Evolutionary conservation across 2,113 vertebrate species (phyloP).

Genomic region (Pampusana beccarii): DNA sequence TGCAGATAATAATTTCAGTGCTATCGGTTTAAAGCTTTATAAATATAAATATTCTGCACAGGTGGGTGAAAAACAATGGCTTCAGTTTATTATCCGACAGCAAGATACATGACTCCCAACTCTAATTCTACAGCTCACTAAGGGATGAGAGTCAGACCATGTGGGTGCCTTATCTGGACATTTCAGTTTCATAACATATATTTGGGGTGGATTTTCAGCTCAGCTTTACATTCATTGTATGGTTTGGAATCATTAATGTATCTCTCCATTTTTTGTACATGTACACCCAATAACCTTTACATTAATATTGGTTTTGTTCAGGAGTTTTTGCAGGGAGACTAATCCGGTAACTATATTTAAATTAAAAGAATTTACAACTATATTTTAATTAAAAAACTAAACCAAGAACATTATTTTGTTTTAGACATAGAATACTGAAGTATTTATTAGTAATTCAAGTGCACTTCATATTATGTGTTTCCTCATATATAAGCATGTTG

Average conservation of each 20-base stretch:
- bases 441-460: constrained; percentile 6
- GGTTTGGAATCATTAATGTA: neutral
- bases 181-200: neutral
- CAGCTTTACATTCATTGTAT: neutral
- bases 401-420: neutral
- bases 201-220: neutral
- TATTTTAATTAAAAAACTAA: neutral
- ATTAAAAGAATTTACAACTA: neutral
- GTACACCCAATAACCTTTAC: neutral
- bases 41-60: neutral
- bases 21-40: neutral
- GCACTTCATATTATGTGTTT: constrained; percentile 19
- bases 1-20: neutral
- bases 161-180: neutral
- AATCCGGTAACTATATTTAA: neutral
- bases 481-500: constrained; percentile 2
- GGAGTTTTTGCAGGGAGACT: neutral
- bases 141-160: neutral
- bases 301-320: neutral
- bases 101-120: neutral
- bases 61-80: neutral
- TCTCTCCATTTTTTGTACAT: neutral
- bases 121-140: neutral
- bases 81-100: neutral
- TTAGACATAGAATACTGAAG: neutral